phyloP scores from a whole-genome alignment of 1,140 invertebrate species.

The Zaprionus tsacasi region DNA sequence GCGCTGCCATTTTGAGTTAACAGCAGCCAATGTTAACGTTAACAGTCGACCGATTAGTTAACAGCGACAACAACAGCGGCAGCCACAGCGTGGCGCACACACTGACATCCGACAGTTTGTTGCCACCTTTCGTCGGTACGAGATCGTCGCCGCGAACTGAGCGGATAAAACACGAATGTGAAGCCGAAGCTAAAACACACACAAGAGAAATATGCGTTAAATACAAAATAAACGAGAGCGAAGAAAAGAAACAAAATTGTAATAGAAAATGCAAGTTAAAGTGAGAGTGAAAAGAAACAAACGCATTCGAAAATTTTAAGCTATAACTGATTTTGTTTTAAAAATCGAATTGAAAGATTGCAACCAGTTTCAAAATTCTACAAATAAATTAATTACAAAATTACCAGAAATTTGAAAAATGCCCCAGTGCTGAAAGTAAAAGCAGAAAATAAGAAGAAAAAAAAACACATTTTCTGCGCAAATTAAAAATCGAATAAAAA shows the following conservation, averaged over 20 bases:
- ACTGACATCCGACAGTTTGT: conserved; percentile 51
- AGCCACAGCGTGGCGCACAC: conserved; percentile 4
- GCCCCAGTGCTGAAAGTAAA: conserved; percentile 32
- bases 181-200: conserved; percentile 23
- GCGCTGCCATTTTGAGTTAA: conserved; percentile 45
- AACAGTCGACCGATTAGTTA: conserved; percentile 5
- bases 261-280: conserved; percentile 43
- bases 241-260: conserved; percentile 25
- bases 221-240: background rate
- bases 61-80: background rate
- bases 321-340: conserved; percentile 77
- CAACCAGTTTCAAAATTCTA: conserved; percentile 43
- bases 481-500: conserved; percentile 67
- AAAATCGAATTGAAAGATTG: conserved; percentile 68
- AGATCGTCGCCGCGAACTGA: conserved; percentile 64
- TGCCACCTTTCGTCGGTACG: conserved; percentile 67
- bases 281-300: conserved; percentile 18
- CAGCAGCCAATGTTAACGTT: conserved; percentile 9
- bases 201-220: too few relatives aligned
- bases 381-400: background rate
- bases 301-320: conserved; percentile 23
- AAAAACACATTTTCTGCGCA: conserved; percentile 44
- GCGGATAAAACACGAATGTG: conserved; percentile 53
- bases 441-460: conserved; percentile 16
- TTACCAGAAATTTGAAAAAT: conserved; percentile 15